phyloP scores from a whole-genome alignment of 2,113 vertebrate genomes.

The Corvus cornix region DNA sequence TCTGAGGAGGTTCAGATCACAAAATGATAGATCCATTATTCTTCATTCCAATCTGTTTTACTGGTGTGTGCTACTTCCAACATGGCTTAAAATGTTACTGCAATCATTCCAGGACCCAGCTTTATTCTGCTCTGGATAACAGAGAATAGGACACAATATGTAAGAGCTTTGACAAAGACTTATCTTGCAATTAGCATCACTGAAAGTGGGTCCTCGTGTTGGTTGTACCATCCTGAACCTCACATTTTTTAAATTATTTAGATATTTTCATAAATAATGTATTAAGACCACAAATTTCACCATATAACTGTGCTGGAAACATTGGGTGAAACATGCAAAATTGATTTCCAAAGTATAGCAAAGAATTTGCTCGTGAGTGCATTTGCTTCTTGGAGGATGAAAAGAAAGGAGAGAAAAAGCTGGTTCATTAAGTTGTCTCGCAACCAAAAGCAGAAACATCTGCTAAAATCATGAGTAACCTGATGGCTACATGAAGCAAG shows the following conservation, averaged over 20 bases:
- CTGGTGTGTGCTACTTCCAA: neutral
- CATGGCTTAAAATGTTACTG: neutral
- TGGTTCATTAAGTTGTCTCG: slow-evolving; percentile 22
- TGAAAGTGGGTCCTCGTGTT: neutral
- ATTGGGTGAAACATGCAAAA: slow-evolving; percentile 48
- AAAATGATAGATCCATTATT: neutral
- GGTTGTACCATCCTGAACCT: neutral
- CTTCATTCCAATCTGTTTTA: neutral
- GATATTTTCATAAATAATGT: slow-evolving; percentile 38
- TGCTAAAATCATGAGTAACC: neutral
- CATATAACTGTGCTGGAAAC: slow-evolving; percentile 16
- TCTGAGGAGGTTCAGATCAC: neutral
- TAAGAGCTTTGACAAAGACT: neutral
- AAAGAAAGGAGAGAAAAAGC: neutral
- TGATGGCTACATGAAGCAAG: neutral
- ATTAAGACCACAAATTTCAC: neutral
- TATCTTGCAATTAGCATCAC: neutral
- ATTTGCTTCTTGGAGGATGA: neutral
- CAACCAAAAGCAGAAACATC: slow-evolving; percentile 2
- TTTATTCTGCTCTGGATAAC: slow-evolving; percentile 30
- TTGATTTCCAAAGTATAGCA: slow-evolving; percentile 30
- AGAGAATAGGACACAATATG: neutral
- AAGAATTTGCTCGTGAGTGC: neutral
- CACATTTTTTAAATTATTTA: slow-evolving; percentile 51
- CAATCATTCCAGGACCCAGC: neutral